phyloP scores from a whole-genome alignment of 37 sponge, comb jelly and placozoan species.

The Cladorhizidae sp. region DNA sequence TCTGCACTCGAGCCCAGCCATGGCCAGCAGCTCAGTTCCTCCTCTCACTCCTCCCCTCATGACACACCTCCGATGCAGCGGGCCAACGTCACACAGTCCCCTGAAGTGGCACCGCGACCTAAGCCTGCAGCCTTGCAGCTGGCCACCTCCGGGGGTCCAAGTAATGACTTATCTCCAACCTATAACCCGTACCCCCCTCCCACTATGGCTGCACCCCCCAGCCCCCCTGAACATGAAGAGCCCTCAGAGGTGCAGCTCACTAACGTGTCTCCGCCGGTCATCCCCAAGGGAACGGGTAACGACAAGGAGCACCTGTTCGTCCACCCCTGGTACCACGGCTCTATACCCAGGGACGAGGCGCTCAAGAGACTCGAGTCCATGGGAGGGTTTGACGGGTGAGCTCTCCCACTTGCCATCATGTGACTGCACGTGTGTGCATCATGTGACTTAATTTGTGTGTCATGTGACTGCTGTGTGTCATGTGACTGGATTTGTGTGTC shows the following conservation, averaged over 20 bases:
- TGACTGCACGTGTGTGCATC: no score
- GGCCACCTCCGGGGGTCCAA: neutral
- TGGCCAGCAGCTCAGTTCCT: neutral
- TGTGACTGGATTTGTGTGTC: no score
- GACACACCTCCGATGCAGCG: neutral
- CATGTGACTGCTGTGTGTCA: no score
- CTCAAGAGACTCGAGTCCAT: conserved; percentile 38
- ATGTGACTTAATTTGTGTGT: no score
- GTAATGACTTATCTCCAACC: neutral
- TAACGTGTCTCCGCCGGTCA: neutral
- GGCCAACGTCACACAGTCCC: neutral
- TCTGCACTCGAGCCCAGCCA: neutral
- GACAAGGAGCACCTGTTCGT: conserved; percentile 32
- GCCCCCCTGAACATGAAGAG: neutral
- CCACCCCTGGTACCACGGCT: conserved; percentile 84
- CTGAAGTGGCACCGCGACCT: neutral
- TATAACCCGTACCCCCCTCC: conserved; percentile 48
- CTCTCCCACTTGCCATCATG: neutral
- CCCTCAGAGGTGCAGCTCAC: neutral
- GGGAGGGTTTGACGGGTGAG: conserved; percentile 78
- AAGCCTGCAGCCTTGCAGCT: neutral
- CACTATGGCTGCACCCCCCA: conserved; percentile 22
- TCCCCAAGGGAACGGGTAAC: neutral
- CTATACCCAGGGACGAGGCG: conserved; percentile 80
- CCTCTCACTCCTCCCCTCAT: neutral